A percentile compares a stretch with the other conserved stretches of the same genome.
Evolutionary conservation across 2,797 vertebrate species (phyloP).

Genomic region (Acrossocheilus wenchowensis): DNA sequence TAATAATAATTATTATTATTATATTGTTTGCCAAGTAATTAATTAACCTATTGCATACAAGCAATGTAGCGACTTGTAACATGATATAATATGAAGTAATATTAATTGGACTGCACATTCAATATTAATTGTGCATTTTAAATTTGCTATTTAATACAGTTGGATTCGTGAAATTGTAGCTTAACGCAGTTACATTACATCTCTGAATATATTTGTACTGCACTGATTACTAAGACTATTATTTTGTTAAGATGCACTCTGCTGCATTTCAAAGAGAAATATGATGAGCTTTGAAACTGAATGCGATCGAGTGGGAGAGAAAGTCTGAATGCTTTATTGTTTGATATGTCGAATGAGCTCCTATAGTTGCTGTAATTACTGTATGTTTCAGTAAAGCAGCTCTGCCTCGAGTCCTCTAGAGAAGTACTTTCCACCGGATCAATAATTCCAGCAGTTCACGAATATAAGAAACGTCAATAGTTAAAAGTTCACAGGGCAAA

Average conservation of each 20-base stretch:
- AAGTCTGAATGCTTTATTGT: constrained; percentile 7
- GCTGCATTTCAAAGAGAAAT: not conserved
- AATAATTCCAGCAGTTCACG: not conserved
- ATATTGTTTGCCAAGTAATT: not conserved
- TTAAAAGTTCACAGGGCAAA: constrained; percentile 4
- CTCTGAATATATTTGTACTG: not conserved
- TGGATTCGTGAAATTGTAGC: not conserved
- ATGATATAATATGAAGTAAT: not conserved
- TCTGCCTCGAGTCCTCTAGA: not conserved
- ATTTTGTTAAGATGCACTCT: not conserved
- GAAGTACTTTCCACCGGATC: not conserved
- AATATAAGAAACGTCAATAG: not conserved
- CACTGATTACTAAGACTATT: not conserved
- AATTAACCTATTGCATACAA: not conserved
- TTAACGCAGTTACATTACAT: not conserved
- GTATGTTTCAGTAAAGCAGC: constrained; percentile 9
- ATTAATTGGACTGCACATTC: not conserved
- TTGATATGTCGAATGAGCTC: not conserved
- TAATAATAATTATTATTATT: not conserved
- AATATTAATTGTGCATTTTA: not conserved
- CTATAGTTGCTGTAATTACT: not conserved
- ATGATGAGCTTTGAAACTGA: not conserved
- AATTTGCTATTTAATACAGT: not conserved
- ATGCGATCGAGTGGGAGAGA: not conserved
- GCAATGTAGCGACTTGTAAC: not conserved